A percentile compares a stretch with the other conserved stretches of the same genome.
Evolutionary conservation across 2,797 vertebrate species (phyloP).

Genomic region (Pogoniulus pusillus): DNA sequence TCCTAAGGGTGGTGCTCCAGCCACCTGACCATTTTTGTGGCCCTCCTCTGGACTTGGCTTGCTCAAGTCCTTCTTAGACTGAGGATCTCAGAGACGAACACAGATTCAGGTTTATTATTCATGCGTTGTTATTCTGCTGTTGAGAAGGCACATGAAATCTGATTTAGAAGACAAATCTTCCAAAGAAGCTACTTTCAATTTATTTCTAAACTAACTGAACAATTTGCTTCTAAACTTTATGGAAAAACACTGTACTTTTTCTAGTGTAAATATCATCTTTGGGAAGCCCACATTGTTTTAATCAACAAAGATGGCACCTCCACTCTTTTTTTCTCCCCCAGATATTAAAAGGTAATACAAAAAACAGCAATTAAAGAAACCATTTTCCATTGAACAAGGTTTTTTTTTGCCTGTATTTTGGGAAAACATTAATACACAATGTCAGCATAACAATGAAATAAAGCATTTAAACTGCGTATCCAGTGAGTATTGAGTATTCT

Average conservation of each 20-base stretch:
- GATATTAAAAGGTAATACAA: background rate
- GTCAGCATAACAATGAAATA: background rate
- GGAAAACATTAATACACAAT: background rate
- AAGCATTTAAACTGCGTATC: background rate
- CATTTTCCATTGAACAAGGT: background rate
- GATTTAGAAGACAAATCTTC: background rate
- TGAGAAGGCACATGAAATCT: background rate
- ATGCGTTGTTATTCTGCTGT: background rate
- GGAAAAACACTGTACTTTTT: background rate
- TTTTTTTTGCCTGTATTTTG: background rate
- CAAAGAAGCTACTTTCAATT: background rate
- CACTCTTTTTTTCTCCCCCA: background rate
- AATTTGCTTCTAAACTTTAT: background rate
- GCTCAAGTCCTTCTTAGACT: background rate
- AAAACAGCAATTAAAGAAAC: background rate
- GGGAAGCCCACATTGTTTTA: background rate
- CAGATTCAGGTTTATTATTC: background rate
- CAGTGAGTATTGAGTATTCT: background rate
- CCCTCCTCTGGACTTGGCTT: background rate
- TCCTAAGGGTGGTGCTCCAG: background rate
- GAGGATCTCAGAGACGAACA: background rate
- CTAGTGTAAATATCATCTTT: background rate
- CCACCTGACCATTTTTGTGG: background rate
- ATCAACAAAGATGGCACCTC: background rate
- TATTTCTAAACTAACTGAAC: background rate